Conservation (phyloP, 2,888 invertebrate genomes). For the Lumbricus terrestris region DNA sequence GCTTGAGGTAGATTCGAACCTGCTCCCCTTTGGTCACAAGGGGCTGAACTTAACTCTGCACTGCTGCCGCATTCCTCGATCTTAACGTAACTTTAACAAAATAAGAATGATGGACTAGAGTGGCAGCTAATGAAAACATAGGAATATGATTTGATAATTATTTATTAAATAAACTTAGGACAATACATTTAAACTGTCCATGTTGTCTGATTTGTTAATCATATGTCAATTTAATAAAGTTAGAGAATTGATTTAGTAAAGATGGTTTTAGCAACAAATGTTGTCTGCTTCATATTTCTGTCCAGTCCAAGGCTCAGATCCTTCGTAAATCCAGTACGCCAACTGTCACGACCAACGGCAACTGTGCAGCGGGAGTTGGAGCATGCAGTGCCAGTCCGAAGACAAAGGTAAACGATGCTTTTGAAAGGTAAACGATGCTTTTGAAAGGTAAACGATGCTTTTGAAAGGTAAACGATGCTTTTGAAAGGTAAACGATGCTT, state of each 20-base stretch:
- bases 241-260: background rate
- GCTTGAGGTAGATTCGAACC: too few species aligned
- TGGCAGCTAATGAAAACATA: background rate
- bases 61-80: too few species aligned
- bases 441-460: too few species aligned
- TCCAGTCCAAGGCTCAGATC: slow-evolving; percentile 4
- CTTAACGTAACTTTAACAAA: too few species aligned
- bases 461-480: too few species aligned
- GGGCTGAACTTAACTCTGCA: too few species aligned
- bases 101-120: background rate
- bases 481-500: too few species aligned
- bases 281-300: background rate
- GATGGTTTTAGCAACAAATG: background rate
- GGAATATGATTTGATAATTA: background rate
- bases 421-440: too few species aligned
- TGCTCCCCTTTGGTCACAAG: too few species aligned
- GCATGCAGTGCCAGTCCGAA: background rate
- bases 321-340: slow-evolving; percentile 4
- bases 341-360: slow-evolving; percentile 8
- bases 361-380: background rate
- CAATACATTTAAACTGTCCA: too few species aligned
- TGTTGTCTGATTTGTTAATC: too few species aligned
- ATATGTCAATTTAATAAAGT: background rate
- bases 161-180: background rate
- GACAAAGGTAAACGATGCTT: background rate